Evolutionary conservation across 2,888 invertebrate species (phyloP), one percentile per base, ranked within the genome.

Genomic region (Miltochrista miniata): DNA sequence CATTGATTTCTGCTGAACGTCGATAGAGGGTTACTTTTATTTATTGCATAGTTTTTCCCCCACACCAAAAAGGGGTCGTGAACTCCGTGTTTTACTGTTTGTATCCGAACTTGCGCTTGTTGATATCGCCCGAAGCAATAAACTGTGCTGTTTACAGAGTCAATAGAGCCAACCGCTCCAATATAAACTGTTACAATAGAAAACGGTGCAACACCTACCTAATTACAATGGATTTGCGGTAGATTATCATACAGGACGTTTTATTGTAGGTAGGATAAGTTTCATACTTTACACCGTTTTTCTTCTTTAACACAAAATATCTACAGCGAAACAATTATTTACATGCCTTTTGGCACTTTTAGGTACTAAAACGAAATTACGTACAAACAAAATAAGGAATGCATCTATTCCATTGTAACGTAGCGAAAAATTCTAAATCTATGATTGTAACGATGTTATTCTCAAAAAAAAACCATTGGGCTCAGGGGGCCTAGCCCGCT

Each of bases 81-180:
- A 60, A 60, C 51, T 51, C 43, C 51, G 12, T 37, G 48, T 43
- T 56, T 64, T 59, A 61, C 39, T 52, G 38, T 46, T 51, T 44
- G 37, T 56, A 56, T 52, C 56, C 33, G 37, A 50, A 46, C 51
- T 49, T 64, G 54, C 56, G 54, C 48, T 56, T 43, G 59, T 64
- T 58, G 37, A 49, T 57, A 61, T 51, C 59, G 51, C 52, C 46
- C 44, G 7, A 34, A 43, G 51, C 49, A 48, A 48, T 64, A 61
- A 64, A 63, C 49, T 53, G 51, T 53, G 31, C n/a, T 58, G 52
- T 61, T 64, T 61, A 61, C 55, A 58, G 61, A 43, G 24, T 51
- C 29, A 38, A 59, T 64, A 61, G 53, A 61, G 49, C 40, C 12
- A 58, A 64, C 40, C 53, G 13, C 24, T 38, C 34, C 29, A 45